Conservation (phyloP, 2,888 invertebrate genomes). For the Aleiodes alternator region DNA sequence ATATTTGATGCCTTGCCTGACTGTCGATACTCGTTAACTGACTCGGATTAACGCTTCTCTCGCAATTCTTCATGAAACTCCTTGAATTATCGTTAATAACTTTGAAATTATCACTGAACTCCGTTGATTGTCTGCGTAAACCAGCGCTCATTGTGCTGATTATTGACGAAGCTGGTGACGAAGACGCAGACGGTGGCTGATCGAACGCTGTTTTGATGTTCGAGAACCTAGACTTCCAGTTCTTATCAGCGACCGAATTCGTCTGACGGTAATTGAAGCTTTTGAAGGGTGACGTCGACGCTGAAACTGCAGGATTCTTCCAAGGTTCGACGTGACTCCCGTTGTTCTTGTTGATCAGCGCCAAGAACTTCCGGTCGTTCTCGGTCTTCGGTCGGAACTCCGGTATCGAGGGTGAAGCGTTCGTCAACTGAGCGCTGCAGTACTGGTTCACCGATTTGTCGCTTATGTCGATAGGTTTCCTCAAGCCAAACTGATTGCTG, state of each 20-base stretch:
- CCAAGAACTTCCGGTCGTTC: slow-evolving; percentile 89
- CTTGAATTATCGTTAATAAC: not conserved
- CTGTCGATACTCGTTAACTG: not conserved
- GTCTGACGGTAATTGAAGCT: slow-evolving; percentile 64
- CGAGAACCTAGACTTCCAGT: slow-evolving; percentile 90
- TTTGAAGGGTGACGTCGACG: slow-evolving; percentile 61
- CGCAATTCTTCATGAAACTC: no score
- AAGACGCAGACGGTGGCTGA: slow-evolving; percentile 39
- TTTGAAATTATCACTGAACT: slow-evolving; percentile 35
- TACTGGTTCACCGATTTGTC: slow-evolving; percentile 72
- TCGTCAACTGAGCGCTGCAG: slow-evolving; percentile 20
- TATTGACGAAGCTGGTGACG: slow-evolving; percentile 22
- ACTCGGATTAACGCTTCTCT: not conserved
- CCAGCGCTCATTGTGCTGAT: slow-evolving; percentile 17
- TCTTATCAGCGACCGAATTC: slow-evolving; percentile 73
- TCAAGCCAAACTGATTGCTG: slow-evolving; percentile 75
- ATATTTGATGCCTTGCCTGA: not conserved
- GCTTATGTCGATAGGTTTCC: slow-evolving; percentile 79
- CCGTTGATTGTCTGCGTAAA: slow-evolving; percentile 30
- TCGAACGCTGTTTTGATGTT: slow-evolving; percentile 90
- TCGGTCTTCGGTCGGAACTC: slow-evolving; percentile 88
- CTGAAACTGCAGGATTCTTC: slow-evolving; percentile 15
- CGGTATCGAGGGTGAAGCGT: slow-evolving; percentile 76
- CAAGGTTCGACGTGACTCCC: slow-evolving; percentile 69
- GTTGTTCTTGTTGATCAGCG: slow-evolving; percentile 87